These are phyloP conservation scores for Caenorhabditis becei DNA, from an alignment of 2,888 invertebrate genomes.

Conservation along the genomic window DNA sequence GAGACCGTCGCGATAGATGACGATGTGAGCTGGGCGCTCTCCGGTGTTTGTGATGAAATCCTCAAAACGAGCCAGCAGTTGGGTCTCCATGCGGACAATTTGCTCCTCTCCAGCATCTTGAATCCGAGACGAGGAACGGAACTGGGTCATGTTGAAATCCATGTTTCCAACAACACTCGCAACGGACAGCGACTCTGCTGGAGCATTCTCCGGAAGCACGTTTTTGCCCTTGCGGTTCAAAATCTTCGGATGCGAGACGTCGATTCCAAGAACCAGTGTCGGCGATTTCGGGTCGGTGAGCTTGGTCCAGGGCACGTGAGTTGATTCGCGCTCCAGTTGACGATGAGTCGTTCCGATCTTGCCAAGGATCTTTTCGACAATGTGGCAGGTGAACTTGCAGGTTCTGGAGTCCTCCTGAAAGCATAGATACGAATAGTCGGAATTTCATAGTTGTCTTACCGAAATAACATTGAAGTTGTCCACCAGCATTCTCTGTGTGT, in stretches of 20 bases:
- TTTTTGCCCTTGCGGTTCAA: conserved; percentile 85
- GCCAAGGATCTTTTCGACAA: conserved; percentile 54
- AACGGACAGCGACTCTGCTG: not conserved
- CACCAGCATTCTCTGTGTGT: conserved; percentile 25
- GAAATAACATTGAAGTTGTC: not conserved
- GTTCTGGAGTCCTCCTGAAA: not conserved
- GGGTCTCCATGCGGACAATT: not conserved
- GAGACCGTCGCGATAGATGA: conserved; percentile 20
- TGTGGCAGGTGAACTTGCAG: conserved; percentile 29
- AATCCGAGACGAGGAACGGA: conserved; percentile 9
- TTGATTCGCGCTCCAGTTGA: conserved; percentile 2
- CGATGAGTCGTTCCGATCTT: conserved; percentile 58
- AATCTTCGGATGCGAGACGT: conserved; percentile 93
- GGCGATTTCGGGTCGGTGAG: conserved; percentile 82
- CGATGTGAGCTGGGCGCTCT: conserved; percentile 34
- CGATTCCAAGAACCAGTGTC: conserved; percentile 89
- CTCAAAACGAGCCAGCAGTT: not conserved
- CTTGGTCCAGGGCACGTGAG: conserved; percentile 33
- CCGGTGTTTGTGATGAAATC: conserved; percentile 25
- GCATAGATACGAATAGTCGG: too few species aligned
- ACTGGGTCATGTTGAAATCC: conserved; percentile 76
- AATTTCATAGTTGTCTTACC: not conserved
- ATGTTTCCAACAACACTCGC: conserved; percentile 76
- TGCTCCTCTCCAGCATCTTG: conserved; percentile 21
- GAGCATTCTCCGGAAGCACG: conserved; percentile 74